Conservation (phyloP, 2,113 vertebrate genomes). For the Nicator chloris region DNA sequence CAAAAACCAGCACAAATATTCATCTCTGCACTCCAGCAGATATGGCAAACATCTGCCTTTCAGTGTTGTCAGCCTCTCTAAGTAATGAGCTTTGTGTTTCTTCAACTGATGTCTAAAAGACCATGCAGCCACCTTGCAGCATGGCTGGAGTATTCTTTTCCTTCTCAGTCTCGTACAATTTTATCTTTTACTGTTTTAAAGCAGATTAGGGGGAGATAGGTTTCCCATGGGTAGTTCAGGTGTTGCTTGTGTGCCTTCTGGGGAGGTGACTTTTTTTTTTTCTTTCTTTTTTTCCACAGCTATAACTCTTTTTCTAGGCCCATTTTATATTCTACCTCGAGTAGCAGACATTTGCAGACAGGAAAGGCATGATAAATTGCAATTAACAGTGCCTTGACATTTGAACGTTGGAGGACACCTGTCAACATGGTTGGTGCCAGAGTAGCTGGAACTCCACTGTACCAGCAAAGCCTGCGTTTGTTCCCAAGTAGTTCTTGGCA, state of each 20-base stretch:
- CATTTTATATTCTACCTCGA: not conserved
- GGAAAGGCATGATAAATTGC: slow-evolving; percentile 35
- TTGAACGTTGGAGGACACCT: slow-evolving; percentile 34
- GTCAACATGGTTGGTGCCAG: slow-evolving; percentile 36
- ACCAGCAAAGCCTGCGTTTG: slow-evolving; percentile 13
- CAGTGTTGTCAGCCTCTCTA: not conserved
- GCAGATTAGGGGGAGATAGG: not conserved
- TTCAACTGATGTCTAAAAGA: not conserved
- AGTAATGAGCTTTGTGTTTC: not conserved
- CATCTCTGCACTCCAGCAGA: not conserved
- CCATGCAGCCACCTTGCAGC: not conserved
- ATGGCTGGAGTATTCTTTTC: not conserved
- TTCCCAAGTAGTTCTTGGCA: slow-evolving; percentile 55
- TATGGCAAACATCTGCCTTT: not conserved
- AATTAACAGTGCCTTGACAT: slow-evolving; percentile 29
- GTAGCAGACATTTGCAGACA: slow-evolving; percentile 10
- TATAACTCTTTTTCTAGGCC: not conserved
- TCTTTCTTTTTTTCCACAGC: too few species aligned
- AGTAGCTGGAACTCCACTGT: not conserved
- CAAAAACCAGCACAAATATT: not conserved
- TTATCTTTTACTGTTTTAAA: not conserved
- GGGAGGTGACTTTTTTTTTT: not conserved
- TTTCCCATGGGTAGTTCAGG: not conserved
- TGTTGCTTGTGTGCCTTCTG: not conserved
- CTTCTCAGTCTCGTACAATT: not conserved